Evolutionary conservation across 2,113 vertebrate genomes (phyloP), one percentile per base, ranked within the genome.

Genomic region (Clarias macrocephalus): DNA sequence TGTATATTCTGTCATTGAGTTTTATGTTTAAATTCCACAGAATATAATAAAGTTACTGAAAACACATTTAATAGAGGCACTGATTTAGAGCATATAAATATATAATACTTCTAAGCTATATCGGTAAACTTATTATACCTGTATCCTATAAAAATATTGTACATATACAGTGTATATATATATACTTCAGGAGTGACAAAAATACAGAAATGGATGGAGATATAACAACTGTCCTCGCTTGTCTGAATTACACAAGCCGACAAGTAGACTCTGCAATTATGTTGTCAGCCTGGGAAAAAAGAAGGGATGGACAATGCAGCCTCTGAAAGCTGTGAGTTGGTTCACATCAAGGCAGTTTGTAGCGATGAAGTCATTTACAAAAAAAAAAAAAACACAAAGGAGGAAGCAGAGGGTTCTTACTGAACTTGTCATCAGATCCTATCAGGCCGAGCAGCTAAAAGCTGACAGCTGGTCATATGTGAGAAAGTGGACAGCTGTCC

Each of bases 401-500:
- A 88, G 72, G 87, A 89, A 86, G 90, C 82, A 84, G 52, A 88
- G 62, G 79, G 82, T 72, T 81, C 82, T 84, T 57, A 28, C 85
- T 68, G 89, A 89, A 87, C 88, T 89, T 48, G 91, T 93, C 86
- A 90, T 91, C 88, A 89, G 86, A 92, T 91, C 92, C 90, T 76
- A 90, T 88, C 91, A 92, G 88, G 91, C 88, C 90, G 72, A 81
- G 73, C 85, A 85, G 77, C 82, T 91, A 88, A 89, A 89, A 91
- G 86, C 90, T 92, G 92, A 91, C 91, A 92, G 93, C 94, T 94
- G 93, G 88, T 91, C 92, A 93, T 92, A 93, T 91, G 87, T 73
- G 85, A 89, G 91, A 92, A 87, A 91, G 85, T 73, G 21, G 85
- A 90, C 93, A 94, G 93, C 92, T 94, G 93, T 92, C 90, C 82